These are phyloP conservation scores for Tychaedon coryphoeus DNA, from an alignment of 2,113 vertebrate genomes.

Conservation along the genomic window DNA sequence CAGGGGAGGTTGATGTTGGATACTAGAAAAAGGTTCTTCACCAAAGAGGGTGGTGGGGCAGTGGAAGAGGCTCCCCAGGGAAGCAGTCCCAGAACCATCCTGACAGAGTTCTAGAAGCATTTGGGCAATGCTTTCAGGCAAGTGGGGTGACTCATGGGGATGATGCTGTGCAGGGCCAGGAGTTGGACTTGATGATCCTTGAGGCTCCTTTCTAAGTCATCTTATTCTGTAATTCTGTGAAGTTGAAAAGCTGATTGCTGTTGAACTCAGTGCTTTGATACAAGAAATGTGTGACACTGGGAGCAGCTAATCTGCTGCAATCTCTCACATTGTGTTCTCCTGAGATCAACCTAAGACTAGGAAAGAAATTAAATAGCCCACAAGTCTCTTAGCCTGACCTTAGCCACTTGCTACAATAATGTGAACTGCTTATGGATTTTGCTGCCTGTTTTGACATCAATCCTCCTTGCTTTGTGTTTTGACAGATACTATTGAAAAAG, in stretches of 20 bases:
- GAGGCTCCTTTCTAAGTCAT: not conserved
- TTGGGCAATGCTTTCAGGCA: not conserved
- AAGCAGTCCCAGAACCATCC: not conserved
- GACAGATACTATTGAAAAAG: conserved; percentile 27
- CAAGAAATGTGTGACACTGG: not conserved
- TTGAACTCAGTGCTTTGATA: not conserved
- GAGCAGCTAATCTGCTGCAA: not conserved
- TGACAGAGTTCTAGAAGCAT: not conserved
- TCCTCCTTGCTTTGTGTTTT: conserved; percentile 23
- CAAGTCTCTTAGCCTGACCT: not conserved
- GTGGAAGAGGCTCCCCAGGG: not conserved
- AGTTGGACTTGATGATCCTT: not conserved
- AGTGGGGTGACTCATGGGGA: not conserved
- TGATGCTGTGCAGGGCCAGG: not conserved
- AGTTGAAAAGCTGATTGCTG: not conserved
- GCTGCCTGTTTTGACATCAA: not conserved
- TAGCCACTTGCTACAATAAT: not conserved
- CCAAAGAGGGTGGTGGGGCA: not conserved
- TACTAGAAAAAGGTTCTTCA: not conserved
- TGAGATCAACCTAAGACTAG: not conserved
- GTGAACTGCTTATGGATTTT: not conserved
- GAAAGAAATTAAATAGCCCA: not conserved
- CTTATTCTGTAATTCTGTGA: not conserved
- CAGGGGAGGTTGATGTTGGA: not conserved
- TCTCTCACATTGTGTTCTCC: not conserved